phyloP scores from a whole-genome alignment of 2,888 invertebrate species.

The Aphodius granarius region DNA sequence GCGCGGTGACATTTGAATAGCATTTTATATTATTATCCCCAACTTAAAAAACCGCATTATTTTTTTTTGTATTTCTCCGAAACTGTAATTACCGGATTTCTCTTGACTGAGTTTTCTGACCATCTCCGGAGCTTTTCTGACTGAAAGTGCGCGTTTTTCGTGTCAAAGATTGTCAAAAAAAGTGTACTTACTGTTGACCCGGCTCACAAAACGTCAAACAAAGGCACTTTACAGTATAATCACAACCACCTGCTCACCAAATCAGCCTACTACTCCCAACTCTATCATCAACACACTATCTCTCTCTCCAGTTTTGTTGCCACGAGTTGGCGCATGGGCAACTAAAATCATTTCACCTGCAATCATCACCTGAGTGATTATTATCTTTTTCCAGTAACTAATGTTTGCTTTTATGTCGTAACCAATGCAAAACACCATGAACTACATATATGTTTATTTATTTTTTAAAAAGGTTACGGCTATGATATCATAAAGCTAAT shows the following conservation, averaged over 20 bases:
- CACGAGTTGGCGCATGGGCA: constrained; percentile 18
- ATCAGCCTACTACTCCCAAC: neutral
- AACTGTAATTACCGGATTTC: neutral
- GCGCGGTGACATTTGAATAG: neutral
- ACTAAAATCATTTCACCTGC: constrained; percentile 4
- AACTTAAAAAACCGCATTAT: neutral
- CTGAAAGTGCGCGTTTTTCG: neutral
- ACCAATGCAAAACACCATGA: neutral
- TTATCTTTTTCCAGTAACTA: neutral
- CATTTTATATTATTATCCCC: neutral
- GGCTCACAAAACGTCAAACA: constrained; percentile 4
- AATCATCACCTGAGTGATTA: neutral
- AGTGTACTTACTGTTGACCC: neutral
- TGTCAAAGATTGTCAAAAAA: neutral
- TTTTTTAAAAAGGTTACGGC: neutral
- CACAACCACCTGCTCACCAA: constrained; percentile 12
- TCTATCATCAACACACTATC: neutral
- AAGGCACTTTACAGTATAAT: neutral
- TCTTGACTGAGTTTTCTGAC: neutral
- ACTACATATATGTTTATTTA: neutral
- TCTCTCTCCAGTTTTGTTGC: neutral
- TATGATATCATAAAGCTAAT: neutral
- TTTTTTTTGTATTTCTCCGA: neutral
- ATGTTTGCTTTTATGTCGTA: neutral
- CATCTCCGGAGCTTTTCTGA: neutral